Percentiles rank a stretch among this genome's conserved stretches.
These are phyloP conservation scores for Biston stratarius DNA, from an alignment of 2,888 invertebrate genomes.

Conservation along the genomic window DNA sequence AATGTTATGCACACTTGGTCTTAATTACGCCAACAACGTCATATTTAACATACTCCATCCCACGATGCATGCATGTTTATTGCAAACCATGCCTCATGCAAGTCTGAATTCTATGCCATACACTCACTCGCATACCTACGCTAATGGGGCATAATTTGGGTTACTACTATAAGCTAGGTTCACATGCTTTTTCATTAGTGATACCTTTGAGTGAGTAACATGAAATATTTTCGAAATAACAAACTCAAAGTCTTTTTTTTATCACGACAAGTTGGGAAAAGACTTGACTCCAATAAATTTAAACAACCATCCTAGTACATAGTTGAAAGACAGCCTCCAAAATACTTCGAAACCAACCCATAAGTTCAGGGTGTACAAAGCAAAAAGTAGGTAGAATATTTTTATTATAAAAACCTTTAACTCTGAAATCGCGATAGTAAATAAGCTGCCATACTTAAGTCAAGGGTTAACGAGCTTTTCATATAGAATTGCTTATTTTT, in stretches of 20 bases:
- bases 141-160: conserved; percentile 31
- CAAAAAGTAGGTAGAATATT: no score
- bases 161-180: conserved; percentile 20
- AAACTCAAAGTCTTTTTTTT: not conserved
- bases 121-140: conserved; percentile 22
- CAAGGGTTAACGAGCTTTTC: no score
- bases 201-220: not conserved
- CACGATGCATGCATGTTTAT: conserved; percentile 5
- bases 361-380: no score
- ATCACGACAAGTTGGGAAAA: no score
- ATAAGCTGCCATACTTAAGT: no score
- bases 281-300: no score
- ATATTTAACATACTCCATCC: conserved; percentile 17
- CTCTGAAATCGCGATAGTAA: no score
- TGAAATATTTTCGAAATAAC: not conserved
- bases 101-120: conserved; percentile 26
- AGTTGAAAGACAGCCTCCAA: no score
- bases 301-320: no score
- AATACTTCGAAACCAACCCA: no score
- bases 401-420: no score
- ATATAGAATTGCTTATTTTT: no score
- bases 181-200: conserved; percentile 25
- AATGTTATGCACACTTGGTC: not conserved
- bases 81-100: conserved; percentile 19
- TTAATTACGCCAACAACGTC: conserved; percentile 9